These are phyloP conservation scores for Sialis fuliginosa DNA, from an alignment of 2,888 invertebrate species.

Conservation along the genomic window DNA sequence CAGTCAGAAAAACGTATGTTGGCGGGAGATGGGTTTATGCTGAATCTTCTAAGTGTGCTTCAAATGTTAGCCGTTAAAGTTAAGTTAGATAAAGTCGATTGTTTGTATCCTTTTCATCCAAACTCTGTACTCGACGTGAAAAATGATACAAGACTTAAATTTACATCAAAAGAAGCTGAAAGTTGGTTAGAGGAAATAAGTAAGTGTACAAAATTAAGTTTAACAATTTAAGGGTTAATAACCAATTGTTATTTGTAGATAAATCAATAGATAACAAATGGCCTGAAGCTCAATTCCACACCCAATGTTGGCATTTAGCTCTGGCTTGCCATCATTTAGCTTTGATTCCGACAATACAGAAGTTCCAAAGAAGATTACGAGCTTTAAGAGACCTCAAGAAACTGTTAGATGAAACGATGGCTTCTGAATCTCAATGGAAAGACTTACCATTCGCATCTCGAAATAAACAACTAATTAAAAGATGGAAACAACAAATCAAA, in stretches of 20 bases:
- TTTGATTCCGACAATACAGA: slow-evolving; percentile 74
- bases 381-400: slow-evolving; percentile 75
- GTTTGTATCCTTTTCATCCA: slow-evolving; percentile 75
- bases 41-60: slow-evolving; percentile 80
- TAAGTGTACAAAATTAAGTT: slow-evolving; percentile 20
- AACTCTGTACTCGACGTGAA: slow-evolving; percentile 51
- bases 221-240: neutral
- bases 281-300: slow-evolving; percentile 79
- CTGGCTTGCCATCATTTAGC: slow-evolving; percentile 87
- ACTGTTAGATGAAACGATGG: slow-evolving; percentile 66
- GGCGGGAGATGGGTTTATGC: slow-evolving; percentile 89
- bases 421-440: slow-evolving; percentile 68
- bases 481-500: slow-evolving; percentile 78
- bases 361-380: slow-evolving; percentile 56
- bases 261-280: slow-evolving; percentile 33
- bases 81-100: slow-evolving; percentile 77
- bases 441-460: slow-evolving; percentile 55
- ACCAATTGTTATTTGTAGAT: neutral
- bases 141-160: slow-evolving; percentile 68
- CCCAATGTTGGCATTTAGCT: slow-evolving; percentile 94
- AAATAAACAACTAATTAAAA: slow-evolving; percentile 66
- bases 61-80: slow-evolving; percentile 83
- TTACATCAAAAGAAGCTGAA: slow-evolving; percentile 63
- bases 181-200: slow-evolving; percentile 53
- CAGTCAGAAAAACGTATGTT: slow-evolving; percentile 75